Evolutionary conservation across 2,797 vertebrate genomes (phyloP).

Genomic region (Huso huso): DNA sequence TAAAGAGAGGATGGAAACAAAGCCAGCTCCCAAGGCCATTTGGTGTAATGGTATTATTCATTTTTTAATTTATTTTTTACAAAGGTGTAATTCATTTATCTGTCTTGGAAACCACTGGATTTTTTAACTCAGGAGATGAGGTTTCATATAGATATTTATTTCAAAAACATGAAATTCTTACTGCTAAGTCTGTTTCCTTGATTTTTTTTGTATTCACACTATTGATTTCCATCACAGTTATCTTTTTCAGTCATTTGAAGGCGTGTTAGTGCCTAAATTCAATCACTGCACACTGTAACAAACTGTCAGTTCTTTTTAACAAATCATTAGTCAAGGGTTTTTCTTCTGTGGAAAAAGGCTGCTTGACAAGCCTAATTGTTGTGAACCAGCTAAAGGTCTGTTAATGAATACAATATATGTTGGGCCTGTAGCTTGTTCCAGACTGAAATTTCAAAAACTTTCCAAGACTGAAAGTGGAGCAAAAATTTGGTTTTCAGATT

Average conservation of each 20-base stretch:
- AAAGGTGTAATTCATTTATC: not conserved
- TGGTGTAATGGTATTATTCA: constrained; percentile 26
- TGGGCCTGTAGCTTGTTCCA: constrained; percentile 54
- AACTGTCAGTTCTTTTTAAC: constrained; percentile 77
- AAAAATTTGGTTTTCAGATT: too few relatives aligned
- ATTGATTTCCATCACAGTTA: constrained; percentile 79
- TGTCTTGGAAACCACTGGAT: constrained; percentile 20
- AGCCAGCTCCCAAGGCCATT: not conserved
- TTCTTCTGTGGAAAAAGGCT: constrained; percentile 40
- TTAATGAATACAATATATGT: constrained; percentile 77
- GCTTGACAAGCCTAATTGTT: constrained; percentile 78
- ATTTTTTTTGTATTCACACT: constrained; percentile 50
- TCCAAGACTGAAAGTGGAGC: constrained; percentile 67
- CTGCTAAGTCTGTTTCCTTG: constrained; percentile 23
- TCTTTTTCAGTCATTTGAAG: constrained; percentile 72
- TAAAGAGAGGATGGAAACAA: constrained; percentile 19
- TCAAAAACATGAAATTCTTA: constrained; percentile 7
- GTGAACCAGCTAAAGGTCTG: constrained; percentile 69
- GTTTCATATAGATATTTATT: constrained; percentile 10
- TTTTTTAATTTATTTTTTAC: constrained; percentile 36
- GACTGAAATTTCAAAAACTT: constrained; percentile 67
- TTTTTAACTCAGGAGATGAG: constrained; percentile 12
- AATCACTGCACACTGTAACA: constrained; percentile 76
- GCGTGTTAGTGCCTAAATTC: constrained; percentile 78
- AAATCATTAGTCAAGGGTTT: constrained; percentile 78